Conservation (phyloP, 2,113 vertebrate genomes). For the Dissostichus mawsoni region DNA sequence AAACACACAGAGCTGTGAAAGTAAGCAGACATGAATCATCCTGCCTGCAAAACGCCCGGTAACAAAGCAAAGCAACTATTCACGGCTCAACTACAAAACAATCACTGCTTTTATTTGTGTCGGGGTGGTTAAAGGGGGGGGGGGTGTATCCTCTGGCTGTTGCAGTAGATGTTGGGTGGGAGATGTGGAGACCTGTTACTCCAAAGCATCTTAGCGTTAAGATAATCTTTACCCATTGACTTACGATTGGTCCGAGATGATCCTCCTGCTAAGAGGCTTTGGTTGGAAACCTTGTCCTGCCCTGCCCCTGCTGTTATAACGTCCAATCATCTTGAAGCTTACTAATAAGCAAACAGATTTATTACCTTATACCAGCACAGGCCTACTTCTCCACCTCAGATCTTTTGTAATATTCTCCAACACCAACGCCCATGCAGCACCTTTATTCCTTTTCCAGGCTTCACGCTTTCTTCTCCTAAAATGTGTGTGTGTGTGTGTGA, state of each 20-base stretch:
- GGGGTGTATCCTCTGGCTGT: constrained; percentile 25
- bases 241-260: constrained; percentile 65
- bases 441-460: constrained; percentile 69
- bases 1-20: constrained; percentile 53
- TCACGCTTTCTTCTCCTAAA: constrained; percentile 34
- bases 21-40: constrained; percentile 68
- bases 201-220: constrained; percentile 61
- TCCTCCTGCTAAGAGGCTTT: constrained; percentile 71
- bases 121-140: constrained; percentile 6
- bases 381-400: constrained; percentile 37
- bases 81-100: constrained; percentile 32
- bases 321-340: constrained; percentile 46
- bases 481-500: constrained; percentile 17
- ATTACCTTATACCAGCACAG: constrained; percentile 30
- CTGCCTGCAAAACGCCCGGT: constrained; percentile 50
- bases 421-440: constrained; percentile 28
- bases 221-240: constrained; percentile 68
- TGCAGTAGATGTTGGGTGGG: constrained; percentile 42
- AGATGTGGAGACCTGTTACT: constrained; percentile 57
- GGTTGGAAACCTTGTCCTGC: constrained; percentile 35
- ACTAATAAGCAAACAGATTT: constrained; percentile 32
- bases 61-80: constrained; percentile 53
- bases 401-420: constrained; percentile 46
- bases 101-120: constrained; percentile 39
- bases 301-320: constrained; percentile 30